Evolutionary conservation across 2,797 vertebrate species (phyloP).

Genomic region (Esox masquinongy): DNA sequence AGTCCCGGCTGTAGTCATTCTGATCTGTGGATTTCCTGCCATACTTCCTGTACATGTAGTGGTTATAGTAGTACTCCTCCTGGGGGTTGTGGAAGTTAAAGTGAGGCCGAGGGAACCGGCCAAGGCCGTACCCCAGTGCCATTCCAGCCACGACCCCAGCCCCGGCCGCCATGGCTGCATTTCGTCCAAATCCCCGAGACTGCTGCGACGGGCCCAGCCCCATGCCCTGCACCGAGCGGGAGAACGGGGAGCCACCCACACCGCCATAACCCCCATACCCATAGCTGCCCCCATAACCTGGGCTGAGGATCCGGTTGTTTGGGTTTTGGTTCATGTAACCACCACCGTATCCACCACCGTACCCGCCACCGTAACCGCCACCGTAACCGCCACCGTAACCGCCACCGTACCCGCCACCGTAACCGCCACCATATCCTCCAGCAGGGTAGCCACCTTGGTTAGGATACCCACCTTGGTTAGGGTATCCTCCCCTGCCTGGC

Average conservation of each 20-base stretch:
- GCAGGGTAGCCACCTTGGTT: constrained; percentile 18
- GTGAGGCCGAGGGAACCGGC: constrained; percentile 63
- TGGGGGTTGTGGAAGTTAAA: constrained; percentile 56
- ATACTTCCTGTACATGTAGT: constrained; percentile 71
- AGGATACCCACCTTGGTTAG: constrained; percentile 9
- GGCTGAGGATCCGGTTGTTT: constrained; percentile 71
- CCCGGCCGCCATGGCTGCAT: constrained; percentile 64
- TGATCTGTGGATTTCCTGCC: constrained; percentile 51
- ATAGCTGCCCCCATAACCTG: constrained; percentile 63
- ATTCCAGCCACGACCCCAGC: constrained; percentile 64
- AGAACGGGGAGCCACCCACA: constrained; percentile 66
- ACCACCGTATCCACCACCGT: constrained; percentile 44
- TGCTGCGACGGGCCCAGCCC: constrained; percentile 52
- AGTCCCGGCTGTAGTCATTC: constrained; percentile 62
- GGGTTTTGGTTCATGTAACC: constrained; percentile 70
- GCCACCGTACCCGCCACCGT: constrained; percentile 14
- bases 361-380: constrained; percentile 41
- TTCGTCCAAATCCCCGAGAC: constrained; percentile 67
- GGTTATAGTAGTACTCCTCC: constrained; percentile 71
- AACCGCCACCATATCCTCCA: constrained; percentile 10
- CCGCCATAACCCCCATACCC: constrained; percentile 51
- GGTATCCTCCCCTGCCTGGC: constrained; percentile 13
- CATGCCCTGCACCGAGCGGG: constrained; percentile 57
- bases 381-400: constrained; percentile 34
- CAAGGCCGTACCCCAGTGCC: constrained; percentile 74